phyloP scores from a whole-genome alignment of 2,888 invertebrate species.

The Sturmia bella region DNA sequence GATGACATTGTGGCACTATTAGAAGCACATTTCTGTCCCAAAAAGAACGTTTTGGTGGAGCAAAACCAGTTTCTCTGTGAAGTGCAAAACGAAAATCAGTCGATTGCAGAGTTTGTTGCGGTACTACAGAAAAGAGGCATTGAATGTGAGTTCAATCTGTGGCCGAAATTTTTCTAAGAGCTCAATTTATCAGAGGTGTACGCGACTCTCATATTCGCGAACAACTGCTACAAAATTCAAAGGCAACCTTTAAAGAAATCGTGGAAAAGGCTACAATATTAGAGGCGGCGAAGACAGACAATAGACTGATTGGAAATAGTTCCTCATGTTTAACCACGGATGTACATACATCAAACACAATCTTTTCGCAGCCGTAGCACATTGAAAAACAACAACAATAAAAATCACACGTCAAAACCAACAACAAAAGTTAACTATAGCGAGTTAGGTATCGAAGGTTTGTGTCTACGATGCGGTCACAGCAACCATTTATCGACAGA shows the following conservation, averaged over 20 bases:
- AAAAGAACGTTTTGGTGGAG: not conserved
- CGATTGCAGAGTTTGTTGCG: slow-evolving; percentile 24
- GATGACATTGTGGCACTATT: slow-evolving; percentile 20
- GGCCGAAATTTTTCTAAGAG: slow-evolving; percentile 46
- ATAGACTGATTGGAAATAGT: not conserved
- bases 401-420: slow-evolving; percentile 4
- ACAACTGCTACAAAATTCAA: slow-evolving; percentile 48
- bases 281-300: slow-evolving; percentile 47
- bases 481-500: slow-evolving; percentile 13
- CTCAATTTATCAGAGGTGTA: slow-evolving; percentile 55
- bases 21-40: not conserved
- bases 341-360: slow-evolving; percentile 45
- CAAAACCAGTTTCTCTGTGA: not conserved
- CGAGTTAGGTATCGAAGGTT: slow-evolving; percentile 11
- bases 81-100: not conserved
- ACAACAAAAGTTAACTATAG: slow-evolving; percentile 10
- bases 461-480: slow-evolving; percentile 9
- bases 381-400: not conserved
- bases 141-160: slow-evolving; percentile 52
- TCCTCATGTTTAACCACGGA: not conserved
- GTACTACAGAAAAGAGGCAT: slow-evolving; percentile 31
- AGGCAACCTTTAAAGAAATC: slow-evolving; percentile 39
- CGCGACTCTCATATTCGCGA: slow-evolving; percentile 42
- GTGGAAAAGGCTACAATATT: slow-evolving; percentile 49
- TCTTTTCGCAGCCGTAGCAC: not conserved